A percentile compares a stretch with the other conserved stretches of the same genome.
Conservation (phyloP, 2,888 invertebrate genomes). For the Poecilus cupreus region DNA sequence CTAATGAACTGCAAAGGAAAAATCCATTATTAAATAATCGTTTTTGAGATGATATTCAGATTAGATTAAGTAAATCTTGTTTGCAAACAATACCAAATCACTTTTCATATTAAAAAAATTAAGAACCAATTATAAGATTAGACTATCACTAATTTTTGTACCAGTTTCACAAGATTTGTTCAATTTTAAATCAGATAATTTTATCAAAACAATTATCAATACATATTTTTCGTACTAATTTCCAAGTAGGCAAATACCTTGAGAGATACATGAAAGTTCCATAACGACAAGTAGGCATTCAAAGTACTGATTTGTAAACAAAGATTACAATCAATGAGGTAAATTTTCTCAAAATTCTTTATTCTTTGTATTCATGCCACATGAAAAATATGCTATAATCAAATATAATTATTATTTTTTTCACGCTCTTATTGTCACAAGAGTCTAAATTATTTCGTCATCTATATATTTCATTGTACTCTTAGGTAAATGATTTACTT, state of each 20-base stretch:
- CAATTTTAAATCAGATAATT: background rate
- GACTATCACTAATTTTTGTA: too few relatives aligned
- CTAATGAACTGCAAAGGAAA: constrained; percentile 79
- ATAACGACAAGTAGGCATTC: background rate
- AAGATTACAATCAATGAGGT: background rate
- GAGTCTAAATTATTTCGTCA: too few relatives aligned
- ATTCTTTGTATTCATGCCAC: too few relatives aligned
- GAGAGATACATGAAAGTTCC: background rate
- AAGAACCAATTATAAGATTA: background rate
- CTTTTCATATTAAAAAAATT: too few relatives aligned
- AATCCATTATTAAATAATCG: constrained; percentile 25
- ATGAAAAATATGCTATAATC: too few relatives aligned
- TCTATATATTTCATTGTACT: too few relatives aligned
- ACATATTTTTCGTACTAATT: background rate
- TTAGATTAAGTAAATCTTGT: background rate
- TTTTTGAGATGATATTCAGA: background rate
- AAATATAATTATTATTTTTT: too few relatives aligned
- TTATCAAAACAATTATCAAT: background rate
- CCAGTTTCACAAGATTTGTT: background rate
- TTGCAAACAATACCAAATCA: background rate
- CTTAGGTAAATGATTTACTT: too few relatives aligned
- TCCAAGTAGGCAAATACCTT: background rate
- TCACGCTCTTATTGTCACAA: too few relatives aligned
- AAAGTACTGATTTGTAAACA: background rate
- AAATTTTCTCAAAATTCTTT: background rate